Base-by-base conservation (phyloP, 2,888 invertebrate genomes). In the Eutolmus rufibarbis region DNA sequence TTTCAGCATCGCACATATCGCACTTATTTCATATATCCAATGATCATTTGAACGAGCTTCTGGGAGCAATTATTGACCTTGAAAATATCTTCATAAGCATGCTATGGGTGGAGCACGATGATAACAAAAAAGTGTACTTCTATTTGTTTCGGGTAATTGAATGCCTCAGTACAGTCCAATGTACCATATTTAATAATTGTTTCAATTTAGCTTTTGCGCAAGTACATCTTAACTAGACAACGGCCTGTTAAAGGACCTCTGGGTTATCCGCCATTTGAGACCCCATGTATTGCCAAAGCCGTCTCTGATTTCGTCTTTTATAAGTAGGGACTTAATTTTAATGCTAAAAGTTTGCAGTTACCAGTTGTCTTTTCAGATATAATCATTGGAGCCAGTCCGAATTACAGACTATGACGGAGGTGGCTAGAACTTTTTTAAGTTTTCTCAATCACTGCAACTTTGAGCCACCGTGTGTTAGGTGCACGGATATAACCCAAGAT, bases 401-500 rank as follows among this genome's bases (percentile, higher is more conserved):
- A 90, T 94, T 95, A 92, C 95, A 95, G 91, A 95, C 95, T 0
- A 96, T 97, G 96, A 96, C 95, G 87, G 98, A 98, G 91, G 93
- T 98, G 87, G 98, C 98, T 0, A 97, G 97, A 92, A 98, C 98
- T 94, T 97, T 98, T 91, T 93, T 98, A 14, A 97, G 98, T 90
- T 98, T 97, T 91, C 94, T 98, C 89, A 98, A 98, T 91, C 97
- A 97, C 91, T 98, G 98, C 97, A 98, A 97, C 91, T 96, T 98
- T 91, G 98, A 98, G 91, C 96, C 97, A 0, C 98, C 98, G 0
- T 96, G 96, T 78, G 95, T 95, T n/a, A 94, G 97, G 89, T 93
- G 94, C 91, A 95, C 95, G 91, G 95, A 96, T 43, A 94, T 95
- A 3, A 96, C 95, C 85, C 95, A 95, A 1, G 98, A 98, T 90